Evolutionary conservation across 2,888 invertebrate species (phyloP), one percentile per base, ranked within the genome.

Genomic region (Augochlorella aurata): DNA sequence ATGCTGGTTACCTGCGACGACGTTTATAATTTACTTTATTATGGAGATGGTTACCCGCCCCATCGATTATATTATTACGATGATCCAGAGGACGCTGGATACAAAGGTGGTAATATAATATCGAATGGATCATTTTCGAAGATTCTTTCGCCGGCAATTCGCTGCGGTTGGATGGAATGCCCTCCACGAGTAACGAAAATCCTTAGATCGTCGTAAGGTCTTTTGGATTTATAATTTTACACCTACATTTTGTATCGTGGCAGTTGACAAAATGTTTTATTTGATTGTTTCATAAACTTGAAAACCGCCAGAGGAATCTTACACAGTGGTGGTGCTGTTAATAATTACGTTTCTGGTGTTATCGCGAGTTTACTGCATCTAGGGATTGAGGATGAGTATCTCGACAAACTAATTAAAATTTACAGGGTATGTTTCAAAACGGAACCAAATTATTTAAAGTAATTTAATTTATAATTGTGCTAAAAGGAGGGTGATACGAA

Each of bases 101-200:
- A 93, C 79, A 91, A 91, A 29, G 95, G 94, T 49, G 94, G 95
- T 0, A 94, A 95, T 90, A 94, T 96, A 5, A 93, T 96, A 54
- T 96, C 96, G 0, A 96, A 96, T 90, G 95, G 95, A 38, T 94
- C 95, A 1, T 96, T 96, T 91, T 95, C 96, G 0, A 96, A 96
- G 92, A 95, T 96, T 70, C 90, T 96, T 77, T 95, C 95, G 0
- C 96, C 96, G 0, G 96, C 95, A 0, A 88, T 96, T 21, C 94
- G 96, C n/a, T 90, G 96, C 18, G 96, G 96, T 4, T 96, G 96
- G 96, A 91, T 96, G 44, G 96, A 96, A 90, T 94, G 94, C 29
- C 94, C 95, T 2, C 89, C 94, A 4, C 92, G 94, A 45, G 83
- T 95, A 18, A 93, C 94, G 54, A 90, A 92, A 0, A 88, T 93